phyloP scores from a whole-genome alignment of 2,888 invertebrate species.

The Deilephila elpenor region DNA sequence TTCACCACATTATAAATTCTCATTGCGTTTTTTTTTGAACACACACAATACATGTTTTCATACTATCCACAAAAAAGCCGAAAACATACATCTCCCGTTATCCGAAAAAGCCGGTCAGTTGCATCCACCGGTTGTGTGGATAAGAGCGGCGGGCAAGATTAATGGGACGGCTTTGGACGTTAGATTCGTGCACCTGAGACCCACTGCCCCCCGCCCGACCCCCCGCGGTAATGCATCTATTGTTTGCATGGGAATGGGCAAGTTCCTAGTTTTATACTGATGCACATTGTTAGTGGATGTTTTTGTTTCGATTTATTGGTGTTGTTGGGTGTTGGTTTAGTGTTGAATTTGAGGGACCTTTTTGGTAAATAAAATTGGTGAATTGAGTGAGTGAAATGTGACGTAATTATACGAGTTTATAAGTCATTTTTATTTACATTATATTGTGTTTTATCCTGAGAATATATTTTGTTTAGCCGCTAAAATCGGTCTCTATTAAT shows the following conservation, averaged over 20 bases:
- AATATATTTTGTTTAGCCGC: no score
- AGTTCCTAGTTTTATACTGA: neutral
- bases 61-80: no score
- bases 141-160: slow-evolving; percentile 57
- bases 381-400: neutral
- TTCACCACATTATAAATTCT: no score
- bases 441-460: no score
- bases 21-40: no score
- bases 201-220: slow-evolving; percentile 16
- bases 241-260: neutral
- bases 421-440: no score
- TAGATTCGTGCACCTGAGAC: slow-evolving; percentile 56
- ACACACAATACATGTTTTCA: no score
- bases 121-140: slow-evolving; percentile 52
- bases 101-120: slow-evolving; percentile 19
- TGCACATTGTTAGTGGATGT: neutral
- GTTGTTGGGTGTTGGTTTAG: neutral
- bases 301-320: neutral
- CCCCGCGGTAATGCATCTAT: slow-evolving; percentile 23
- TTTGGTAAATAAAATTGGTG: neutral
- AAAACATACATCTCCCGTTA: slow-evolving; percentile 19
- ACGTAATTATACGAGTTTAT: no score
- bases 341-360: neutral
- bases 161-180: slow-evolving; percentile 67
- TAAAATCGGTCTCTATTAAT: no score